A percentile compares a stretch with the other conserved stretches of the same genome.
phyloP scores from a whole-genome alignment of 2,113 vertebrate genomes.

The Orthonyx spaldingii region DNA sequence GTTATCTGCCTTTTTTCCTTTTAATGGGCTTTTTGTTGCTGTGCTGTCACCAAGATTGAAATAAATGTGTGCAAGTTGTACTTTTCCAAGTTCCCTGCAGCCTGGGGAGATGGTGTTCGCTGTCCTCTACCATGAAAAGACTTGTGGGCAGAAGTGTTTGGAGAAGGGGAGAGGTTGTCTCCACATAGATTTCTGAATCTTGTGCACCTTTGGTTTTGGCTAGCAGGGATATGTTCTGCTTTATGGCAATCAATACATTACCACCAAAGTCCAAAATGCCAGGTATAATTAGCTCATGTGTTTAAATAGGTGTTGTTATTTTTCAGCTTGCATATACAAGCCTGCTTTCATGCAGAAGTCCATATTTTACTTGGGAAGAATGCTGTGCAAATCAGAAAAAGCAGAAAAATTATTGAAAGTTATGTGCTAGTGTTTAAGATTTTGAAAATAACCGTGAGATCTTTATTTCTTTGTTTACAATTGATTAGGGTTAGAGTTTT shows the following conservation, averaged over 20 bases:
- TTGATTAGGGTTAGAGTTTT: constrained; percentile 24
- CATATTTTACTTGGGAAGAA: not conserved
- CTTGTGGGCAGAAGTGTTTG: not conserved
- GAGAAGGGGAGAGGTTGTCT: not conserved
- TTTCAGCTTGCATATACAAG: not conserved
- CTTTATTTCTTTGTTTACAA: not conserved
- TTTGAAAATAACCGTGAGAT: not conserved
- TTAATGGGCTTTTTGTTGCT: not conserved
- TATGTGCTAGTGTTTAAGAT: not conserved
- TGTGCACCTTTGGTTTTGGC: not conserved
- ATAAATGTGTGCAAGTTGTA: not conserved
- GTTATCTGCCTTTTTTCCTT: constrained; percentile 9
- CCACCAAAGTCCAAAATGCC: not conserved
- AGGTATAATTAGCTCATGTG: not conserved
- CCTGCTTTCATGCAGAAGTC: not conserved
- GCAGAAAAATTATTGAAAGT: not conserved
- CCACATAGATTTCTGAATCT: not conserved
- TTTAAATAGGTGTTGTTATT: not conserved
- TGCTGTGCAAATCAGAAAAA: not conserved
- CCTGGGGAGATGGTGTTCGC: not conserved
- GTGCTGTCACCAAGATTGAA: not conserved
- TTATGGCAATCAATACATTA: not conserved
- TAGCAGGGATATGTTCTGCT: not conserved
- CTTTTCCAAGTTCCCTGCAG: not conserved
- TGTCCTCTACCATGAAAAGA: not conserved